phyloP scores from a whole-genome alignment of 1,140 invertebrate genomes.

The Pachypsylla venusta region DNA sequence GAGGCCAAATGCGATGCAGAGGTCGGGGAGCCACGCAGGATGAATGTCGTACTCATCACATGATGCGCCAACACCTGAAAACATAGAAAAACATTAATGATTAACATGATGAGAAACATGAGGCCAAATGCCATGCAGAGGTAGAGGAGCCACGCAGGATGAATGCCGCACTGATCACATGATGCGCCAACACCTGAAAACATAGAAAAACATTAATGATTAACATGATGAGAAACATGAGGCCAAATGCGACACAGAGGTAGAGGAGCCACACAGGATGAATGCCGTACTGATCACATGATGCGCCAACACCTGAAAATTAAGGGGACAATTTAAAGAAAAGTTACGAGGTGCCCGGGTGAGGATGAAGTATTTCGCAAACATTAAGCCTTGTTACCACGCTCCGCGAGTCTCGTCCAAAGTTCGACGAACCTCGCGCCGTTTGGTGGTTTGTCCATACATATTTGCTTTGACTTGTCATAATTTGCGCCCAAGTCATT shows the following conservation, averaged over 20 bases:
- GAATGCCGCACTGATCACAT: conserved; percentile 49
- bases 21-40: conserved; percentile 73
- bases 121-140: conserved; percentile 77
- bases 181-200: conserved; percentile 40
- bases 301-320: conserved; percentile 38
- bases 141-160: conserved; percentile 76
- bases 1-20: conserved; percentile 73
- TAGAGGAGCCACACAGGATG: conserved; percentile 76
- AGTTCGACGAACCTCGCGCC: too few relatives aligned
- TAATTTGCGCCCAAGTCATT: too few relatives aligned
- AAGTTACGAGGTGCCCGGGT: background rate
- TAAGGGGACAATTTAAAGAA: conserved; percentile 2
- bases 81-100: conserved; percentile 89
- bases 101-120: conserved; percentile 83
- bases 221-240: conserved; percentile 85
- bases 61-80: conserved; percentile 43
- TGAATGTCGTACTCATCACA: conserved; percentile 51
- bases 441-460: too few relatives aligned
- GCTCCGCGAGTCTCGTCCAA: too few relatives aligned
- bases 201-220: conserved; percentile 82
- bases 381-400: too few relatives aligned
- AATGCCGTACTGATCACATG: conserved; percentile 49
- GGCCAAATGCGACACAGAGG: conserved; percentile 73
- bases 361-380: conserved; percentile 14
- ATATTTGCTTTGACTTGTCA: too few relatives aligned